phyloP scores from a whole-genome alignment of 2,113 vertebrate species.

The Psephotus haematonotus region DNA sequence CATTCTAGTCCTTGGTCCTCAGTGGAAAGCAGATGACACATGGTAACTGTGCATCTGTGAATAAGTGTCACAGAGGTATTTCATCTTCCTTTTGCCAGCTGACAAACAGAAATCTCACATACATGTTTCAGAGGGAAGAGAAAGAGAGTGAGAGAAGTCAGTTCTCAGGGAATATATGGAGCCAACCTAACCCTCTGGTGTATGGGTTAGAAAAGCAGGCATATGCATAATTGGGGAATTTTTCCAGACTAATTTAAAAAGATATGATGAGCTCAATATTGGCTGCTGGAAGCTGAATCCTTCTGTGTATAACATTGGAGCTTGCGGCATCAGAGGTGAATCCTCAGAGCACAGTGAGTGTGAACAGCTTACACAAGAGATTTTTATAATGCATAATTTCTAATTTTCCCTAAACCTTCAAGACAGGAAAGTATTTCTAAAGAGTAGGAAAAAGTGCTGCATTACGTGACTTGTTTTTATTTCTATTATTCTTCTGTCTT shows the following conservation, averaged over 20 bases:
- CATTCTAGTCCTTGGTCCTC: neutral
- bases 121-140: neutral
- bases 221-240: constrained; percentile 20
- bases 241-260: constrained; percentile 41
- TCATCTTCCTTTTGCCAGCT: constrained; percentile 31
- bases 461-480: neutral
- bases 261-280: constrained; percentile 47
- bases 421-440: neutral
- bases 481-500: neutral
- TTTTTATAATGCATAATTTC: neutral
- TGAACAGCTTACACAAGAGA: neutral
- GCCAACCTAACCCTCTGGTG: constrained; percentile 16
- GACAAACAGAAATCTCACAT: constrained; percentile 3
- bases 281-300: constrained; percentile 47
- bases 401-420: neutral
- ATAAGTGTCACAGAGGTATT: constrained; percentile 39
- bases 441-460: neutral
- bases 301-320: constrained; percentile 32
- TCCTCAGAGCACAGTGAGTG: neutral
- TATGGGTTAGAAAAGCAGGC: constrained; percentile 7
- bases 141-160: neutral
- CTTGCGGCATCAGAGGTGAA: constrained; percentile 26
- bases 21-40: neutral
- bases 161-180: constrained; percentile 9
- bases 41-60: neutral